These are phyloP conservation scores for Pelvicachromis taeniatus DNA, from an alignment of 2,113 vertebrate genomes.

Conservation along the genomic window DNA sequence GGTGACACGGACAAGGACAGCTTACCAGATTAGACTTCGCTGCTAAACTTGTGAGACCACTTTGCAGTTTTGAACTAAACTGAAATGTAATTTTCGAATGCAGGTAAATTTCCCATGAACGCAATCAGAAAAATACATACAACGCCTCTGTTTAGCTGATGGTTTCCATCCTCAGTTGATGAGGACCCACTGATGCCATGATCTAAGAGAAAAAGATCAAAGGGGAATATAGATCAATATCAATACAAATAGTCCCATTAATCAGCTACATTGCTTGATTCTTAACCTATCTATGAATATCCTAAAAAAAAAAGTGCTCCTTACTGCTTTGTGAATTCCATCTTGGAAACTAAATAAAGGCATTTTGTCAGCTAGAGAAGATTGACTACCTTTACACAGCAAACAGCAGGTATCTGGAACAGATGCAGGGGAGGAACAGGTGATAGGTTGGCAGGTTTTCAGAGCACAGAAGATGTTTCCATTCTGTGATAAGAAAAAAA, in stretches of 20 bases:
- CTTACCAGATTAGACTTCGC: background rate
- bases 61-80: background rate
- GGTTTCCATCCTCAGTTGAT: constrained; percentile 75
- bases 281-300: background rate
- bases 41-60: background rate
- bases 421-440: constrained; percentile 77
- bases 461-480: constrained; percentile 92
- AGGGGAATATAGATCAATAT: background rate
- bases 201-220: constrained; percentile 40
- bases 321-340: background rate
- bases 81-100: background rate
- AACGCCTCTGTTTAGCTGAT: constrained; percentile 80
- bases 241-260: background rate
- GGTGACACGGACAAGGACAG: background rate
- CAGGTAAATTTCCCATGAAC: background rate
- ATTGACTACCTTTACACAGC: constrained; percentile 84
- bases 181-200: constrained; percentile 49
- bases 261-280: background rate
- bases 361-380: background rate
- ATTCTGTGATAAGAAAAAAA: constrained; percentile 71
- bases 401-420: constrained; percentile 86
- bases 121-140: constrained; percentile 70
- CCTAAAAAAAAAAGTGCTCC: background rate
- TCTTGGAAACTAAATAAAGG: background rate
- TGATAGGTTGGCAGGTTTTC: constrained; percentile 84